These are phyloP conservation scores for Lamellibrachia columna DNA, from an alignment of 2,888 invertebrate species.

Conservation along the genomic window DNA sequence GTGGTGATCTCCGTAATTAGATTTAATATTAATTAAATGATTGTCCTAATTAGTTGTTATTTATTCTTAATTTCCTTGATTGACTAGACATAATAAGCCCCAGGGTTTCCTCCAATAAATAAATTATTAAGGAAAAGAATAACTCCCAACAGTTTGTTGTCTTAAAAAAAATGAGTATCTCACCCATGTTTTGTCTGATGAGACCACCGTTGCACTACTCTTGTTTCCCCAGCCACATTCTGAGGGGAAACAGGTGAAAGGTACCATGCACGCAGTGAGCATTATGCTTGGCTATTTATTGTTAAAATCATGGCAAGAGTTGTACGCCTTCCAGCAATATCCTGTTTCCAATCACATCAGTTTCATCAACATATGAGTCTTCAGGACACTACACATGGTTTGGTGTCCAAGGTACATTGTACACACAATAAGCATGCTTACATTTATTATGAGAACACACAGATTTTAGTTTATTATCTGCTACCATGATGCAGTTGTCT, in stretches of 20 bases:
- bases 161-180: too few species aligned
- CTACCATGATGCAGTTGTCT: too few species aligned
- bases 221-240: neutral
- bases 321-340: neutral
- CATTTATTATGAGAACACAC: too few species aligned
- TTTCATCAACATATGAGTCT: neutral
- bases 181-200: too few species aligned
- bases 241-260: neutral
- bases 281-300: neutral
- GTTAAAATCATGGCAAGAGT: neutral
- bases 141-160: too few species aligned
- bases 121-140: too few species aligned
- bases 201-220: neutral
- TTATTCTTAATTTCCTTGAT: neutral
- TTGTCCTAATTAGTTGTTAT: constrained; percentile 1
- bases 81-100: neutral
- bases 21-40: neutral
- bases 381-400: neutral
- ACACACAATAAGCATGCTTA: too few species aligned
- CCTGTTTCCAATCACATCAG: neutral
- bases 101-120: neutral
- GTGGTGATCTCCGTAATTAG: neutral
- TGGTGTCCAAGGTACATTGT: neutral
- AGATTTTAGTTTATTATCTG: too few species aligned
- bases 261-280: neutral